Percentiles rank a stretch among this genome's conserved stretches.
These are phyloP conservation scores for Pyrochroa serraticornis DNA, from an alignment of 2,888 invertebrate genomes.

Conservation along the genomic window DNA sequence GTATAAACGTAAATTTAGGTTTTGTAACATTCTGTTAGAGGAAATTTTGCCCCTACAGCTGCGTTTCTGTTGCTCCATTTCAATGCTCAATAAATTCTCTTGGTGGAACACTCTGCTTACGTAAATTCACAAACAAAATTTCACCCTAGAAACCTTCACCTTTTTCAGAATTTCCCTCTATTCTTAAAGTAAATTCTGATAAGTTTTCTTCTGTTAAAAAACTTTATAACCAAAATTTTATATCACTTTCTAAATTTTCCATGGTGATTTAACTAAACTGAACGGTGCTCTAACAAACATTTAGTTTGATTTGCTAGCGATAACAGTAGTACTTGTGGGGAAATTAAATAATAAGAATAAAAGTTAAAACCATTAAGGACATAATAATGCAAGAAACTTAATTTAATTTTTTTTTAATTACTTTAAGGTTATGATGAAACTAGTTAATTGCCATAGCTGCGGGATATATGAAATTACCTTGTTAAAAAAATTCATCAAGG, in stretches of 20 bases:
- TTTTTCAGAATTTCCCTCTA: constrained; percentile 15
- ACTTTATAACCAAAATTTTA: constrained; percentile 4
- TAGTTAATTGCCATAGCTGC: too few relatives aligned
- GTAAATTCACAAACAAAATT: constrained; percentile 8
- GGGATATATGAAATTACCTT: too few relatives aligned
- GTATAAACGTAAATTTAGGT: constrained; percentile 13
- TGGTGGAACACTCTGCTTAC: neutral
- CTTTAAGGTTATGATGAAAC: too few relatives aligned
- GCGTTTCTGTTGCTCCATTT: constrained; percentile 12
- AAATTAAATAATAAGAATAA: too few relatives aligned
- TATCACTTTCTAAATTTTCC: constrained; percentile 1
- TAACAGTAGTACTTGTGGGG: too few relatives aligned
- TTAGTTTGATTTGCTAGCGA: too few relatives aligned
- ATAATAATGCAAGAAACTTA: too few relatives aligned
- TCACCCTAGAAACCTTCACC: constrained; percentile 20
- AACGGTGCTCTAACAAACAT: neutral
- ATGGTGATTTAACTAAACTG: neutral
- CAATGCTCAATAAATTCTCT: constrained; percentile 9
- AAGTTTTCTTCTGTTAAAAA: neutral
- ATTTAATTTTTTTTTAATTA: too few relatives aligned
- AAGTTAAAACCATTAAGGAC: too few relatives aligned
- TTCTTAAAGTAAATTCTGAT: neutral
- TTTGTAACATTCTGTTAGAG: constrained; percentile 5
- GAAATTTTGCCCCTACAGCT: constrained; percentile 5
- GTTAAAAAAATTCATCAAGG: too few relatives aligned